Conservation (phyloP, 2,888 invertebrate genomes). For the Watsonalla binaria region DNA sequence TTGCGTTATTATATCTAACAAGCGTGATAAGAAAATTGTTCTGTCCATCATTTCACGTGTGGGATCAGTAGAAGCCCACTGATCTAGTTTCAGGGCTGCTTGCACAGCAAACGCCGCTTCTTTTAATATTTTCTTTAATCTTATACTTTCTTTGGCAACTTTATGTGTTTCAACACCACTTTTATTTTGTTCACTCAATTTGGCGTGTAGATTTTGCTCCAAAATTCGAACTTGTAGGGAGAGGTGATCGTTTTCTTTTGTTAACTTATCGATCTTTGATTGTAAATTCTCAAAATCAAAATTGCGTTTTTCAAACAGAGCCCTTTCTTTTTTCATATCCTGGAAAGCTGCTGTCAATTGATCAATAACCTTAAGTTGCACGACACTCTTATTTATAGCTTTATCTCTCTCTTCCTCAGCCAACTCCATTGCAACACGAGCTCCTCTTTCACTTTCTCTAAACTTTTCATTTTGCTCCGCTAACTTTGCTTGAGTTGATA, state of each 20-base stretch:
- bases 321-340: conserved; percentile 66
- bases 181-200: conserved; percentile 67
- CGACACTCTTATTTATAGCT: conserved; percentile 78
- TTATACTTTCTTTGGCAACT: conserved; percentile 73
- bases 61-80: conserved; percentile 53
- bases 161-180: conserved; percentile 62
- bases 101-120: conserved; percentile 81
- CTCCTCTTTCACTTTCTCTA: conserved; percentile 76
- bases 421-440: conserved; percentile 76
- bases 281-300: conserved; percentile 57
- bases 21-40: conserved; percentile 72
- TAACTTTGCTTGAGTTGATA: conserved; percentile 80
- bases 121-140: conserved; percentile 77
- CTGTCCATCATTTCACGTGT: conserved; percentile 64
- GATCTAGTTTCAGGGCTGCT: conserved; percentile 74
- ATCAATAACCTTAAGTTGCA: conserved; percentile 82
- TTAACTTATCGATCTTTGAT: conserved; percentile 55
- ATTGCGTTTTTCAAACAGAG: conserved; percentile 57
- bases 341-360: conserved; percentile 79
- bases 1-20: conserved; percentile 74
- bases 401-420: conserved; percentile 81
- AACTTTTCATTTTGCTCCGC: conserved; percentile 80
- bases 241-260: conserved; percentile 67
- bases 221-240: conserved; percentile 66
- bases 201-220: conserved; percentile 78